These are phyloP conservation scores for Coelogynopora nodosa DNA, from an alignment of 2,888 invertebrate species.

Conservation along the genomic window DNA sequence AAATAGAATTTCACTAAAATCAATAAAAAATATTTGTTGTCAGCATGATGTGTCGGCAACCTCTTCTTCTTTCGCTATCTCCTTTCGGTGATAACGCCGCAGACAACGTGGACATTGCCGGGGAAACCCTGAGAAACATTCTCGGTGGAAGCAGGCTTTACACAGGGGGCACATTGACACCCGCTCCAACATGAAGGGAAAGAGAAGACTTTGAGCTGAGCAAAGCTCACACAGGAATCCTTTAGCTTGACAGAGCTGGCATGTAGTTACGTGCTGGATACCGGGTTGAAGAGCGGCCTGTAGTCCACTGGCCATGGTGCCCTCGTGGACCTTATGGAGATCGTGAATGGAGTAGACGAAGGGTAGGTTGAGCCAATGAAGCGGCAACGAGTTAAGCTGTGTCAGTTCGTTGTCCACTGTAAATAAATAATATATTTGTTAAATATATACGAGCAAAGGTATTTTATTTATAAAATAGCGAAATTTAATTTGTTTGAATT, in stretches of 20 bases:
- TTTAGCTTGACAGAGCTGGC: background rate
- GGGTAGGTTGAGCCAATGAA: background rate
- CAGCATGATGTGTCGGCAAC: background rate
- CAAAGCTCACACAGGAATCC: background rate
- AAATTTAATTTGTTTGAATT: too few species aligned
- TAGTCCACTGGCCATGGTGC: background rate
- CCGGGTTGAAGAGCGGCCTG: background rate
- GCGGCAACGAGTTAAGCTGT: background rate
- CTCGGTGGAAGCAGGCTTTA: conserved; percentile 14
- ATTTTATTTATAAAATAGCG: too few species aligned
- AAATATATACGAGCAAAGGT: too few species aligned
- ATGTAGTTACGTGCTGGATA: background rate
- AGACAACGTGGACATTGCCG: background rate
- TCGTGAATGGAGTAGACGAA: background rate
- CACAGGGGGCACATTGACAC: background rate
- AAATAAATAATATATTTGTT: too few species aligned
- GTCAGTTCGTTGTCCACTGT: background rate
- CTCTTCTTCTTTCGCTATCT: background rate
- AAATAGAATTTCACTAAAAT: too few species aligned
- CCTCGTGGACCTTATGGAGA: background rate
- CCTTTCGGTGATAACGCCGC: background rate
- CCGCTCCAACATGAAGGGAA: background rate
- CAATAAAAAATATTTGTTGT: too few species aligned
- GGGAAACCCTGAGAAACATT: background rate
- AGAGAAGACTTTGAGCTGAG: background rate